Conservation (phyloP, 1,140 invertebrate species). For the Trachymyrmex cornetzi region DNA sequence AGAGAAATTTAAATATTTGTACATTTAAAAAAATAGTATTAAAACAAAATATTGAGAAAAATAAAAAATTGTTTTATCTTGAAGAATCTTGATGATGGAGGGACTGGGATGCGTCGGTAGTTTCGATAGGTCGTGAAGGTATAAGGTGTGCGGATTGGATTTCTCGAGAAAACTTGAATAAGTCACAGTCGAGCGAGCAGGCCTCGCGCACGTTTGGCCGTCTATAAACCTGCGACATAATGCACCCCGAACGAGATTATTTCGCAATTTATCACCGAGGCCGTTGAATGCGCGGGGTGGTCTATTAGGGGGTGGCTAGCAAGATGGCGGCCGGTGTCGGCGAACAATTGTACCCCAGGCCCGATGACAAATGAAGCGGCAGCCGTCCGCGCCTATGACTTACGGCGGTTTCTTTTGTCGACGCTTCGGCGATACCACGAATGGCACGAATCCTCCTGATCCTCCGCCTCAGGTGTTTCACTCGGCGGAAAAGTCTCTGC, state of each 20-base stretch:
- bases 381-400: slow-evolving; percentile 60
- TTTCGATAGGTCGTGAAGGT: not conserved
- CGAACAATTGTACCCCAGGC: slow-evolving; percentile 58
- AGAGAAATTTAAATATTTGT: not conserved
- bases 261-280: slow-evolving; percentile 62
- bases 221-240: slow-evolving; percentile 62
- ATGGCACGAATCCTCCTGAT: slow-evolving; percentile 31
- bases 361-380: slow-evolving; percentile 61
- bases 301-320: slow-evolving; percentile 59
- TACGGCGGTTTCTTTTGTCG: slow-evolving; percentile 58
- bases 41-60: not conserved
- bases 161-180: slow-evolving; percentile 57
- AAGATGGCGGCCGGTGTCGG: slow-evolving; percentile 52
- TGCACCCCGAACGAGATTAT: slow-evolving; percentile 59
- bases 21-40: not conserved
- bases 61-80: not conserved
- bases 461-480: slow-evolving; percentile 48
- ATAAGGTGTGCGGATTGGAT: slow-evolving; percentile 4
- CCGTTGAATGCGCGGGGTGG: slow-evolving; percentile 52
- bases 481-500: slow-evolving; percentile 24
- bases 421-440: slow-evolving; percentile 40
- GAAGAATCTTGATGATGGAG: not conserved
- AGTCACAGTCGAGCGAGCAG: slow-evolving; percentile 46
- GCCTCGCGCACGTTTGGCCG: slow-evolving; percentile 11
- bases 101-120: not conserved